Conservation (phyloP, 1,140 invertebrate species). For the Limonius californicus region DNA sequence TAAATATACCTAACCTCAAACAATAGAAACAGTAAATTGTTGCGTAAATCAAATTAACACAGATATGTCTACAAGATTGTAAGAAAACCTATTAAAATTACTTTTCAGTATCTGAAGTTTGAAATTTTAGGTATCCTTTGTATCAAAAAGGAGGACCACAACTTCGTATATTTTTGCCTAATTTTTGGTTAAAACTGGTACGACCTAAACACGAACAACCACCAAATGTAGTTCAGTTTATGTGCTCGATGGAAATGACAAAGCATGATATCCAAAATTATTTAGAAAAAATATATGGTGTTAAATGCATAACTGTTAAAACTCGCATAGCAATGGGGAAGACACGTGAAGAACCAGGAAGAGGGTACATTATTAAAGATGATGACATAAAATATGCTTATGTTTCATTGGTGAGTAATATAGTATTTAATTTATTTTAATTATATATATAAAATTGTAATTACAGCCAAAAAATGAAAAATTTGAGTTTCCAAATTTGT, state of each 20-base stretch:
- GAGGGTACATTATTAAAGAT: slow-evolving; percentile 70
- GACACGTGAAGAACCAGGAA: slow-evolving; percentile 48
- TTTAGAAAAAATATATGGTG: slow-evolving; percentile 90
- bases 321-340: slow-evolving; percentile 68
- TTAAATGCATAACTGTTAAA: slow-evolving; percentile 64
- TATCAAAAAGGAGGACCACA: slow-evolving; percentile 89
- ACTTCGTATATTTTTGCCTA: slow-evolving; percentile 81
- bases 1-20: neutral
- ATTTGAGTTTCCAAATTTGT: slow-evolving; percentile 59
- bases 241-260: slow-evolving; percentile 87
- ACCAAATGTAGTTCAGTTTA: slow-evolving; percentile 76
- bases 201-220: slow-evolving; percentile 59
- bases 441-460: slow-evolving; percentile 7
- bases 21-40: too few relatives aligned
- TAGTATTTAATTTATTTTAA: slow-evolving; percentile 1
- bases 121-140: slow-evolving; percentile 72
- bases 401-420: slow-evolving; percentile 67
- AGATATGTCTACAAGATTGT: slow-evolving; percentile 24
- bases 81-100: neutral
- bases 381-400: slow-evolving; percentile 81
- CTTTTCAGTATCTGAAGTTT: slow-evolving; percentile 11
- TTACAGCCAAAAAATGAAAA: slow-evolving; percentile 51
- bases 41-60: too few relatives aligned
- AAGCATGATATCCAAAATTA: slow-evolving; percentile 86
- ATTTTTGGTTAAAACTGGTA: slow-evolving; percentile 93